Evolutionary conservation across 2,797 vertebrate species (phyloP).

Genomic region (Discoglossus pictus): DNA sequence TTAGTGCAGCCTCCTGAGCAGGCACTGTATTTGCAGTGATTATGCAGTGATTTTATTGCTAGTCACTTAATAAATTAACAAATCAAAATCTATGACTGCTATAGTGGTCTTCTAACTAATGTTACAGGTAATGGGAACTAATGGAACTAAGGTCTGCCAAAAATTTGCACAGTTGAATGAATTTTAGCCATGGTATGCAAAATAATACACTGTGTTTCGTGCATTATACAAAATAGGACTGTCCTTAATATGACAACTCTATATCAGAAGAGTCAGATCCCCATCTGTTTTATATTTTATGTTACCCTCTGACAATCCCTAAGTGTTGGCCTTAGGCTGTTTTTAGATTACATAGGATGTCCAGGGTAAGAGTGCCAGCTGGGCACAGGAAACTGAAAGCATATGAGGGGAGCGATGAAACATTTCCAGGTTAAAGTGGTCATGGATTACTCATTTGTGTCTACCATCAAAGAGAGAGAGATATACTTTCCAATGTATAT

Average conservation of each 20-base stretch:
- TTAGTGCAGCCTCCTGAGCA: too few relatives aligned
- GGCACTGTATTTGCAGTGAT: too few relatives aligned
- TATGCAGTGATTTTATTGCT: too few relatives aligned
- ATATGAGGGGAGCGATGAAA: neutral
- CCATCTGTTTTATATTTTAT: conserved; percentile 25
- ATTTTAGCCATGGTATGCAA: conserved; percentile 3
- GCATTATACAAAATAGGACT: neutral
- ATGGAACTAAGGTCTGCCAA: neutral
- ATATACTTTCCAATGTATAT: too few relatives aligned
- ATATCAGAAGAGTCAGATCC: conserved; percentile 20
- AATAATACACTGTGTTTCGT: neutral
- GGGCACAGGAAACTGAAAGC: conserved; percentile 12
- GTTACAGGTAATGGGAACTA: too few relatives aligned
- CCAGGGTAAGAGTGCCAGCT: conserved; percentile 1
- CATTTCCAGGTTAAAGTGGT: neutral
- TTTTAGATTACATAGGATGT: conserved; percentile 2
- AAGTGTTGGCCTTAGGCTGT: conserved; percentile 20
- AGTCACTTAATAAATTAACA: too few relatives aligned
- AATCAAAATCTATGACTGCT: too few relatives aligned
- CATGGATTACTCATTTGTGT: neutral
- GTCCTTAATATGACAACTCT: conserved; percentile 4
- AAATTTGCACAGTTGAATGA: neutral
- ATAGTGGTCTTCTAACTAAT: too few relatives aligned
- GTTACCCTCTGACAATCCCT: conserved; percentile 1
- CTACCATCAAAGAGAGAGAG: neutral